These are phyloP conservation scores for Gouania willdenowi DNA, from an alignment of 2,797 vertebrate species.

Conservation along the genomic window DNA sequence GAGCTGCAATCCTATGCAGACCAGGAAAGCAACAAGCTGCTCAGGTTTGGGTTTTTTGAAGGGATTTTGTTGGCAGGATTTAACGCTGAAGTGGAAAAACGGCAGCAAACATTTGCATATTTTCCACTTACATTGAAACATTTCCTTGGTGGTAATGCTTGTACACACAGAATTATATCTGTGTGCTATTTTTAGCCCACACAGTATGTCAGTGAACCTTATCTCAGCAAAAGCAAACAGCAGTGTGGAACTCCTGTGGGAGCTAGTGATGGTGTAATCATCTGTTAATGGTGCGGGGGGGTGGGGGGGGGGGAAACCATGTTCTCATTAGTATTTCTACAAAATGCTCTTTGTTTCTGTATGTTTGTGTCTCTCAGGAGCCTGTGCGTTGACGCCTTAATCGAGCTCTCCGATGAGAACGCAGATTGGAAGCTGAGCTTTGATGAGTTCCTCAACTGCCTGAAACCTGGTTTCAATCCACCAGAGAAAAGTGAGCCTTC, in stretches of 20 bases:
- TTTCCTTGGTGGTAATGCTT: conserved; percentile 1
- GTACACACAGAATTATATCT: conserved; percentile 2
- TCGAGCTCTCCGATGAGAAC: conserved; percentile 98
- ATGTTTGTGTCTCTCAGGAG: conserved; percentile 74
- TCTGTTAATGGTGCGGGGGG: too few species aligned
- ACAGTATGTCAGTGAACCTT: conserved; percentile 14
- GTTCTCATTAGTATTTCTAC: too few species aligned
- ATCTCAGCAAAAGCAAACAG: conserved; percentile 18
- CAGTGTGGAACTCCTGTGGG: conserved; percentile 20
- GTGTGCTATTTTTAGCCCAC: conserved; percentile 40
- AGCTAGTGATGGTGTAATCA: conserved; percentile 7
- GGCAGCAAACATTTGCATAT: too few species aligned
- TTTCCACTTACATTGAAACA: background rate
- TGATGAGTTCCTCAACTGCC: conserved; percentile 95
- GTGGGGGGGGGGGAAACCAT: conserved; percentile 4
- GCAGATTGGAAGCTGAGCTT: conserved; percentile 99
- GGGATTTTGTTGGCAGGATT: background rate
- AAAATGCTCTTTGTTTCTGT: too few species aligned
- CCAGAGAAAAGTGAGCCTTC: conserved; percentile 95
- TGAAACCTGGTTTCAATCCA: conserved; percentile 92
- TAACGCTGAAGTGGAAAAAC: too few species aligned
- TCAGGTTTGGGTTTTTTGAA: conserved; percentile 76
- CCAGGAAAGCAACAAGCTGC: conserved; percentile 93
- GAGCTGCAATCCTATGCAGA: conserved; percentile 90
- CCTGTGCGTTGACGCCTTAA: conserved; percentile 94